These are phyloP conservation scores for Smutsia gigantea DNA, from an alignment of 2,797 vertebrate species.

Conservation along the genomic window DNA sequence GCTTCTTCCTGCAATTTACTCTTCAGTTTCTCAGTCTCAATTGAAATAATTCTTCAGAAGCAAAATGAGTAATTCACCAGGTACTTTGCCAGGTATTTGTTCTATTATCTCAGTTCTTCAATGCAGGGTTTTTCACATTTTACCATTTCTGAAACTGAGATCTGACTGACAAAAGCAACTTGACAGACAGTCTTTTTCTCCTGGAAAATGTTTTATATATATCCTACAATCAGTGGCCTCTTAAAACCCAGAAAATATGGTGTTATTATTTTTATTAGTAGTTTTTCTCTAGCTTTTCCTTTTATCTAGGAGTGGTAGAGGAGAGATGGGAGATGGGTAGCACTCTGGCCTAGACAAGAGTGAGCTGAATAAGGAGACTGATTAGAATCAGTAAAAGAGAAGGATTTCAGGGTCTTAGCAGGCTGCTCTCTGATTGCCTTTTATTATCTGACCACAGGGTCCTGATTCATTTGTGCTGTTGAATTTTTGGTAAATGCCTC, in stretches of 20 bases:
- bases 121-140: neutral
- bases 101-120: neutral
- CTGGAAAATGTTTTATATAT: conserved; percentile 19
- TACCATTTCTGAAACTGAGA: neutral
- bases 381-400: neutral
- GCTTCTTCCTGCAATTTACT: accelerated
- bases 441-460: neutral
- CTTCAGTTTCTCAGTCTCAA: neutral
- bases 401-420: neutral
- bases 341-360: neutral
- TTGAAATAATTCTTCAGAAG: neutral
- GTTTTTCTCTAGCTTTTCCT: neutral
- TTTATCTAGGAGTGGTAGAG: neutral
- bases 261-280: neutral
- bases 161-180: neutral
- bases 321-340: no score
- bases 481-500: neutral
- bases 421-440: neutral
- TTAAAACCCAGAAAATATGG: neutral
- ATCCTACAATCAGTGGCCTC: neutral
- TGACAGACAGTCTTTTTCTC: conserved; percentile 27
- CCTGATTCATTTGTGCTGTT: neutral
- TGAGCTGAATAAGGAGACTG: neutral
- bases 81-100: neutral
- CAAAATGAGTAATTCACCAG: neutral